Base-by-base conservation (phyloP, 2,888 invertebrate species). In the Drosophila neutralis region DNA sequence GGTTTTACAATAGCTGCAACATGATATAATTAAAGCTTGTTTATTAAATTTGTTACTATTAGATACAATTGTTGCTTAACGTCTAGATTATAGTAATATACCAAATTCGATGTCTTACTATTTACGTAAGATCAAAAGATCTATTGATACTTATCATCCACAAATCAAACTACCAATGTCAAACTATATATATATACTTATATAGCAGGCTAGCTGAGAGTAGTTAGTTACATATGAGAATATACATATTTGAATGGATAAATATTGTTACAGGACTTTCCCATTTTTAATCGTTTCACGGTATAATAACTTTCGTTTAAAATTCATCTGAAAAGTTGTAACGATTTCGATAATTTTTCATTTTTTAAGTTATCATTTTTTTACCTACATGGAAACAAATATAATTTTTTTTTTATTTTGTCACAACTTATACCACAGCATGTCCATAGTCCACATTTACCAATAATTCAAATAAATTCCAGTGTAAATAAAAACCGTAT, bases 401-500 rank as follows among this genome's bases (percentile, higher is more conserved):
- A 42, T 2, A 49, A 27, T 42, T 52, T 51, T 40, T 21, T 21
- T 21, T 33, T 13, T 13, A 27, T 36, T 36, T 27, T 18, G 36
- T 18, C 18, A 18, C 4, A 36, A 36, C 13, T 27, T 56, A 7
- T n/a, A n/a, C n/a, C 27, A 5, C 8, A 27, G 36, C 4, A 38
- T 11, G 29, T 18, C 45, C 52, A 57, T 42, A 40, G 54, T 52
- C n/a, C 21, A n/a, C 18, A 13, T 54, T 52, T 42, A 5, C 33
- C 45, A 59, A 74, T 51, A 63, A 61, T 60, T 54, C 36, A 2
- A 38, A 48, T 75, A 45, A 45, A 45, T 24, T 7, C 2, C 33
- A 64, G n/a, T 64, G 51, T 42, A 76, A 79, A 75, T 60, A 49
- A 48, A 64, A 42, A 29, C 6, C 29, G 53, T 36, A 61, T 61